These are phyloP conservation scores for Discoglossus pictus DNA, from an alignment of 2,797 vertebrate species.

Conservation along the genomic window DNA sequence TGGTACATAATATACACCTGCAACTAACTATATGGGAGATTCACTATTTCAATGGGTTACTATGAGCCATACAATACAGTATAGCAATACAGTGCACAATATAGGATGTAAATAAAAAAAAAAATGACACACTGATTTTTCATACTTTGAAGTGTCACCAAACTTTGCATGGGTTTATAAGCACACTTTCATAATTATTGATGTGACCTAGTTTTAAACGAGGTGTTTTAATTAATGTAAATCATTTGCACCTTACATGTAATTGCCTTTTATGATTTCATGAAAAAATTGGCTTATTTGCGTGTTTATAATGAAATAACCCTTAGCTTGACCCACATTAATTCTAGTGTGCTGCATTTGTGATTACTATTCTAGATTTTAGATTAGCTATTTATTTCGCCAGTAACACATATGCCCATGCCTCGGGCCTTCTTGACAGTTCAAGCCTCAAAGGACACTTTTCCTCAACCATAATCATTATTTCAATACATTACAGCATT, in stretches of 20 bases:
- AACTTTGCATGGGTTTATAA: too few species aligned
- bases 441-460: constrained; percentile 47
- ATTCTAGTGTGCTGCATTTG: constrained; percentile 40
- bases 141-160: too few species aligned
- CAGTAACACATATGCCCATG: constrained; percentile 34
- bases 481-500: constrained; percentile 51
- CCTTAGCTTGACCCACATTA: constrained; percentile 42
- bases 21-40: too few species aligned
- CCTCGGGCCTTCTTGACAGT: constrained; percentile 44
- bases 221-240: constrained; percentile 5
- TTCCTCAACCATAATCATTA: constrained; percentile 51
- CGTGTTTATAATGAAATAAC: constrained; percentile 44
- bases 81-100: too few species aligned
- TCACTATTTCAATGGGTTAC: too few species aligned
- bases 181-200: too few species aligned
- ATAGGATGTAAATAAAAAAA: too few species aligned
- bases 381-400: constrained; percentile 49
- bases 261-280: constrained; percentile 19
- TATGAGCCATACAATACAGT: too few species aligned
- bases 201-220: too few species aligned
- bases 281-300: constrained; percentile 30
- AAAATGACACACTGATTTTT: too few species aligned
- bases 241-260: constrained; percentile 2
- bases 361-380: constrained; percentile 51
- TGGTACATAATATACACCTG: too few species aligned